A percentile compares a stretch with the other conserved stretches of the same genome.
Evolutionary conservation across 1,140 invertebrate genomes (phyloP).

Genomic region (Maniola jurtina): DNA sequence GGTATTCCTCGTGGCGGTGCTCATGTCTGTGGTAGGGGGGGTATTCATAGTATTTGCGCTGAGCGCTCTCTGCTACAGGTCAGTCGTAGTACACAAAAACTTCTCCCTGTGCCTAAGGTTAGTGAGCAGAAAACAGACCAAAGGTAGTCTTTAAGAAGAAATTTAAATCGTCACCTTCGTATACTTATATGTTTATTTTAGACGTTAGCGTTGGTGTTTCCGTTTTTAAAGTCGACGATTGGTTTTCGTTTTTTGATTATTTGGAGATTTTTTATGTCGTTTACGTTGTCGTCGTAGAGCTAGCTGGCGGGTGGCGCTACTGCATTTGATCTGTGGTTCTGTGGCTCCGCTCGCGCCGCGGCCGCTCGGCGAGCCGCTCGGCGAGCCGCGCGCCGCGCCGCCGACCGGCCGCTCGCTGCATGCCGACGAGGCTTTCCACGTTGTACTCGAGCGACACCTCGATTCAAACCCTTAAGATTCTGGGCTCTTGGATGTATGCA

Average conservation of each 20-base stretch:
- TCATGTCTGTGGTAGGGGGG: slow-evolving; percentile 98
- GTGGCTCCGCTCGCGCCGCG: slow-evolving; percentile 49
- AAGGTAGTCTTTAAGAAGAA: slow-evolving; percentile 81
- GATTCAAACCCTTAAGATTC: slow-evolving; percentile 77
- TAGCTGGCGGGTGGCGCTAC: slow-evolving; percentile 71
- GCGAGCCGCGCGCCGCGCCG: slow-evolving; percentile 39
- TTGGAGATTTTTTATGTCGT: slow-evolving; percentile 68
- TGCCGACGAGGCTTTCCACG: slow-evolving; percentile 73
- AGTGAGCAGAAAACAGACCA: slow-evolving; percentile 90
- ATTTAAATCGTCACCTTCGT: slow-evolving; percentile 78
- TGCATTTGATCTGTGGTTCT: slow-evolving; percentile 79
- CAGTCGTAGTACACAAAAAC: slow-evolving; percentile 98
- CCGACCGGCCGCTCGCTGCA: slow-evolving; percentile 70
- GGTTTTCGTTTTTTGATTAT: slow-evolving; percentile 63
- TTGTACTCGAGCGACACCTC: slow-evolving; percentile 72
- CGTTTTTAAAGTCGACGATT: slow-evolving; percentile 74
- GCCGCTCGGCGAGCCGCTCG: slow-evolving; percentile 48
- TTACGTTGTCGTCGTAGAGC: slow-evolving; percentile 74
- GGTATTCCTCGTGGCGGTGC: slow-evolving; percentile 96
- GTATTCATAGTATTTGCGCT: slow-evolving; percentile 98
- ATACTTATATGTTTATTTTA: slow-evolving; percentile 76
- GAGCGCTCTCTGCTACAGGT: slow-evolving; percentile 99
- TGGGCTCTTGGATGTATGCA: slow-evolving; percentile 78
- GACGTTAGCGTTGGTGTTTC: slow-evolving; percentile 76
- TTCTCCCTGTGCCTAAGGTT: slow-evolving; percentile 98